Evolutionary conservation across 92 coral and sea anemone species (phyloP).

Genomic region (Actinostola sp.): DNA sequence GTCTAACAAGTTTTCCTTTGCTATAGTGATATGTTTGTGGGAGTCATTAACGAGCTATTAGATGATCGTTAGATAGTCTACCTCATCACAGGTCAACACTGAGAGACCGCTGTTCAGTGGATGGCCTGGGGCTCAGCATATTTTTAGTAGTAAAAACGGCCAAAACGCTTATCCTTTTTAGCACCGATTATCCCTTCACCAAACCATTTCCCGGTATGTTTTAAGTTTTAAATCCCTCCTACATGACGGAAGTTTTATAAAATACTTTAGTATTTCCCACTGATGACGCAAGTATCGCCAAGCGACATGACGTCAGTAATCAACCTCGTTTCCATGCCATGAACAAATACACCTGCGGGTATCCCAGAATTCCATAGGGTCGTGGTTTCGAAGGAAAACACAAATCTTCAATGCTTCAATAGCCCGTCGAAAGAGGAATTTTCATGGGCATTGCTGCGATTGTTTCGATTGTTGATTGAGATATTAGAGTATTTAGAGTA

Average conservation of each 20-base stretch:
- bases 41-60: neutral
- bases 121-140: too few relatives aligned
- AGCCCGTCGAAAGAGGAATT: neutral
- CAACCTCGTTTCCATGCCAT: slow-evolving; percentile 24
- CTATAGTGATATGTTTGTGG: neutral
- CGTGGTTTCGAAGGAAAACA: slow-evolving; percentile 27
- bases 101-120: too few relatives aligned
- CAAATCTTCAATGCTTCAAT: slow-evolving; percentile 8
- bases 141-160: too few relatives aligned
- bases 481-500: neutral
- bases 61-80: neutral
- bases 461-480: neutral
- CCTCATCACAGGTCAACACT: too few relatives aligned
- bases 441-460: neutral
- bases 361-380: slow-evolving; percentile 34
- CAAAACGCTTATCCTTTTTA: too few relatives aligned
- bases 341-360: slow-evolving; percentile 39
- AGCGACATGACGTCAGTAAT: slow-evolving; percentile 29
- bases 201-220: too few relatives aligned
- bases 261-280: neutral
- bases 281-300: slow-evolving; percentile 15
- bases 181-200: too few relatives aligned
- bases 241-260: neutral
- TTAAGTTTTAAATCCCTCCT: too few relatives aligned
- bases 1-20: neutral